Evolutionary conservation across 2,113 vertebrate genomes (phyloP).

Genomic region (Ptilorrhoa leucosticta): DNA sequence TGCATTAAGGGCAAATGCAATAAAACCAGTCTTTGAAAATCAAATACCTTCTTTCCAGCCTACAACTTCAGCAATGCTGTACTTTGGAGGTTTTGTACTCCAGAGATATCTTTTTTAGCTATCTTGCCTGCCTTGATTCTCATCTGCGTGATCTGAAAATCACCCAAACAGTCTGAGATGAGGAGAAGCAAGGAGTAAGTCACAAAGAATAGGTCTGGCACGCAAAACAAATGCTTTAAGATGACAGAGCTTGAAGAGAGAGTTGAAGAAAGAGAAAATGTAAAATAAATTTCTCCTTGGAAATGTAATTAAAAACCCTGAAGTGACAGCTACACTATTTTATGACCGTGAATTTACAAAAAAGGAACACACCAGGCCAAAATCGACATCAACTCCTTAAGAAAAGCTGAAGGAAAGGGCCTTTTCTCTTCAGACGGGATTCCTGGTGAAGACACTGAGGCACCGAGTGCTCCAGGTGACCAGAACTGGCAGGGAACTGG

Average conservation of each 20-base stretch:
- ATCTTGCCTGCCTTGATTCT: neutral
- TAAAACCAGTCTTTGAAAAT: neutral
- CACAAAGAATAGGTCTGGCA: neutral
- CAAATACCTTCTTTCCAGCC: neutral
- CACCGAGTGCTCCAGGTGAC: neutral
- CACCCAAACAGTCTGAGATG: neutral
- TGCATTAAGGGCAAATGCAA: neutral
- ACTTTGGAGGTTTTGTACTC: neutral
- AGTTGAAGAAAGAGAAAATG: neutral
- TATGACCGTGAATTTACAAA: neutral
- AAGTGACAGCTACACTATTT: neutral
- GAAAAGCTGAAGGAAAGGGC: neutral
- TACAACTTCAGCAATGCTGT: neutral
- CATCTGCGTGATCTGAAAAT: neutral
- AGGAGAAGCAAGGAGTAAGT: neutral
- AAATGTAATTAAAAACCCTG: neutral
- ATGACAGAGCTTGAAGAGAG: neutral
- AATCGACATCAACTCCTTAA: neutral
- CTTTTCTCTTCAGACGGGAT: neutral
- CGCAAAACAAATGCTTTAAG: neutral
- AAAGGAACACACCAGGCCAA: neutral
- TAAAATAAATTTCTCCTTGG: neutral
- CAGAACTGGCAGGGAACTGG: fast-evolving
- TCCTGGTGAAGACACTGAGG: fast-evolving
- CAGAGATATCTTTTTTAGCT: neutral